Conservation (phyloP, 2,888 invertebrate genomes). For the Margaritifera margaritifera region DNA sequence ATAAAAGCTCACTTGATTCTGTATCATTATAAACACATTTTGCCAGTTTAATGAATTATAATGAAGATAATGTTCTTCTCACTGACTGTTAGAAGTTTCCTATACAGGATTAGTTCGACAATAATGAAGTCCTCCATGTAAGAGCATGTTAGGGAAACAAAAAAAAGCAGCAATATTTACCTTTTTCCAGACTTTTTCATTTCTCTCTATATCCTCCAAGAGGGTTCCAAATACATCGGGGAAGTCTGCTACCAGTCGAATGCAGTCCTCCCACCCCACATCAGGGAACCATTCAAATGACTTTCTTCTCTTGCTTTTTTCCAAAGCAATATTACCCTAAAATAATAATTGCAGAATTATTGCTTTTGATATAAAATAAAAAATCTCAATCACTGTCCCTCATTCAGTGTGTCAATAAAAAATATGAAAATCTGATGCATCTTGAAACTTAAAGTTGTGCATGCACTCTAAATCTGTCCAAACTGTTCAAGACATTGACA, state of each 20-base stretch:
- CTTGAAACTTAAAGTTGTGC: too few relatives aligned
- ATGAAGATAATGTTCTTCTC: too few relatives aligned
- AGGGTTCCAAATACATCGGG: conserved; percentile 80
- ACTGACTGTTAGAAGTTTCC: too few relatives aligned
- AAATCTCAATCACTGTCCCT: not conserved
- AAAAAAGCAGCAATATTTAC: conserved; percentile 72
- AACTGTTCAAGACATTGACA: too few relatives aligned
- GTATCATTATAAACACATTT: too few relatives aligned
- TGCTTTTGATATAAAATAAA: not conserved
- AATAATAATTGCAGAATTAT: not conserved
- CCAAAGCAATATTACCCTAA: conserved; percentile 80
- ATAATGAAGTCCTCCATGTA: not conserved
- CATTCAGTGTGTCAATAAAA: not conserved
- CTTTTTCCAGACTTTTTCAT: conserved; percentile 77
- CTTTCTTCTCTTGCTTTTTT: conserved; percentile 80
- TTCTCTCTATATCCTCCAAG: conserved; percentile 78
- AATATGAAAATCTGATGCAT: not conserved
- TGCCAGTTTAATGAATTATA: too few relatives aligned
- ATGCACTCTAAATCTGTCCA: too few relatives aligned
- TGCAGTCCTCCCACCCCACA: conserved; percentile 88
- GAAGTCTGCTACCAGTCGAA: conserved; percentile 83
- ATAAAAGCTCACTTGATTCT: too few relatives aligned
- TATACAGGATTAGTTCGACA: too few relatives aligned
- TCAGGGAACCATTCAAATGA: conserved; percentile 84
- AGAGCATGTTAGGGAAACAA: not conserved